Evolutionary conservation across 1,140 invertebrate genomes (phyloP).

Genomic region (Hydropsyche tenuis): DNA sequence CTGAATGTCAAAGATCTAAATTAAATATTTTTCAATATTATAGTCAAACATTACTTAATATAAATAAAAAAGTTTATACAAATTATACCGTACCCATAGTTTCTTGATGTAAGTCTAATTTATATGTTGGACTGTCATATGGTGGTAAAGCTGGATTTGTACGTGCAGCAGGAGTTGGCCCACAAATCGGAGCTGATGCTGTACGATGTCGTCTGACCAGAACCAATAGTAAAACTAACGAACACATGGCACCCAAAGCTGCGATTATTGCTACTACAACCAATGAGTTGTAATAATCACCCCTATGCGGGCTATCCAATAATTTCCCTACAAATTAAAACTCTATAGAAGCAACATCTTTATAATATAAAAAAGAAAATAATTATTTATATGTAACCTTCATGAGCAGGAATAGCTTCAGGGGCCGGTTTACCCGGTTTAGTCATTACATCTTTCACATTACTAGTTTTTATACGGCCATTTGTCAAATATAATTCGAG

Average conservation of each 20-base stretch:
- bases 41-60: background rate
- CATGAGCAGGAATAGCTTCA: slow-evolving; percentile 61
- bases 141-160: slow-evolving; percentile 74
- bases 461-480: slow-evolving; percentile 86
- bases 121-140: slow-evolving; percentile 93
- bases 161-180: slow-evolving; percentile 57
- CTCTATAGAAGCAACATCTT: background rate
- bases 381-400: slow-evolving; percentile 55
- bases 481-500: slow-evolving; percentile 87
- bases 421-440: slow-evolving; percentile 71
- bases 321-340: slow-evolving; percentile 65
- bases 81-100: slow-evolving; percentile 72
- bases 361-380: background rate
- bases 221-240: slow-evolving; percentile 79
- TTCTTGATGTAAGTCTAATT: slow-evolving; percentile 90
- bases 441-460: slow-evolving; percentile 86
- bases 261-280: slow-evolving; percentile 88
- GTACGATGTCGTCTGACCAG: slow-evolving; percentile 76
- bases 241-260: slow-evolving; percentile 80
- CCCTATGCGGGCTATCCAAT: slow-evolving; percentile 64
- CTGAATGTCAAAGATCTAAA: slow-evolving; percentile 46
- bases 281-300: slow-evolving; percentile 85
- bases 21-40: background rate
- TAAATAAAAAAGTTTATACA: background rate
- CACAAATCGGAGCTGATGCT: slow-evolving; percentile 71